Evolutionary conservation across 2,113 vertebrate genomes (phyloP), one percentile per base, ranked within the genome.

Genomic region (Elachura formosa): DNA sequence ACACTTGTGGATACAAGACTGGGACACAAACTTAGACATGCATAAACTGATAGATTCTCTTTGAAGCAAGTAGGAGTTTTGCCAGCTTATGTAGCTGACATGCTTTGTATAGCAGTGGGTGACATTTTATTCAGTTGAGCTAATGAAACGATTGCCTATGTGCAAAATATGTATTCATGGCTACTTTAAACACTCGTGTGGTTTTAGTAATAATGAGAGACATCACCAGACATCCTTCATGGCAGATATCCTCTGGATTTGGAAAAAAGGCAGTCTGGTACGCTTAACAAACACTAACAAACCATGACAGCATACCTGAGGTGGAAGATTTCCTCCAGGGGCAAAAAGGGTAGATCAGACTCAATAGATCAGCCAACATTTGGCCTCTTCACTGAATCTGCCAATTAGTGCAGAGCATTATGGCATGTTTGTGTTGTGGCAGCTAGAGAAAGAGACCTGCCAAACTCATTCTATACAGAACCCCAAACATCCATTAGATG

Each of bases 391-490:
- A 33, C 94, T 96, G 93, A 94, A 93, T 91, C 94, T 96, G 63
- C 91, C 85, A 97, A 96, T 96, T 97, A 96, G 63, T 61, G 63
- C 43, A 74, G 79, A 96, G 90, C 75, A 96, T 91, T 95, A 93
- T 94, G 85, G 85, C 90, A 83, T 81, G 82, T 95, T 96, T 96
- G 87, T 97, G 95, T 96, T 97, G 92, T 90, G 82, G 93, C 87
- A 96, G 92, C 85, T 96, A 96, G 67, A 95, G 78, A 96, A 95
- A 94, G 87, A 91, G 84, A 94, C 55, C 89, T 96, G 93, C 94
- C 96, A 97, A 97, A 95, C 87, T 96, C 94, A 93, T 97, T 96
- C 94, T 97, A 96, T 95, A 94, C 84, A 87, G 84, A 96, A 94
- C 82, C 84, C 90, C 93, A 96, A 96, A 97, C 82, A 95, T 96